Base-by-base conservation (phyloP, 2,797 vertebrate species). In the Molossus alvarezi region DNA sequence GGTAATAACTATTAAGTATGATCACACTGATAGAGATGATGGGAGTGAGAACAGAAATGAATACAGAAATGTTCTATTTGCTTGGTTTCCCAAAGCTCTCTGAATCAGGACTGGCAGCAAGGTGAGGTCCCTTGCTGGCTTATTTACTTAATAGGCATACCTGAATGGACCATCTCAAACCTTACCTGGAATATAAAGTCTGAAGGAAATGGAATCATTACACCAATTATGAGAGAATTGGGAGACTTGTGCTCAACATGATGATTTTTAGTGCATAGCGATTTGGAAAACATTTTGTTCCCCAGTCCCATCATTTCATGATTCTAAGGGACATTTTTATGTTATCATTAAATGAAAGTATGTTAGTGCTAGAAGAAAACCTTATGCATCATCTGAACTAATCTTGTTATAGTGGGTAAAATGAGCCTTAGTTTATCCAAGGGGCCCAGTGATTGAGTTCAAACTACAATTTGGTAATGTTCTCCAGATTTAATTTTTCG, bases 91-190 rank as follows among this genome's bases (percentile, higher is more conserved):
- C 12, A 57, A 37, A 45, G n/a, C 60, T 87, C 45, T 21, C 2
- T 17, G 8, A 14, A 9, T 13, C 18, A 72, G 17, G 3, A 17
- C 57, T 84, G n/a, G 7, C 5, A 85, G 41, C 55, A 53, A 29
- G 51, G 18, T 20, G 77, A 95, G 33, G n/a, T 67, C 58, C 27
- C 57, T 96, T 79, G 53, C 89, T 85, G 45, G 51, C 60, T 95
- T 1, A 93, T 97, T 97, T 97, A 95, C 69, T 53, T 97, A 45
- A 67, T 82, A 94, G 97, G 48, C 20, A 92, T 62, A 64, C 27
- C 48, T 88, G 73, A 33, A 77, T 69, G 62, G 15, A 86, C 93
- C 72, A 81, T 37, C 29, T 97, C 4, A 27, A 1, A 0, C 48
- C 71, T 95, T 91, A 86, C 18, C 15, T 5, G 3, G 72, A 93